phyloP scores from a whole-genome alignment of 2,888 invertebrate genomes.

The Drosophila lutescens region DNA sequence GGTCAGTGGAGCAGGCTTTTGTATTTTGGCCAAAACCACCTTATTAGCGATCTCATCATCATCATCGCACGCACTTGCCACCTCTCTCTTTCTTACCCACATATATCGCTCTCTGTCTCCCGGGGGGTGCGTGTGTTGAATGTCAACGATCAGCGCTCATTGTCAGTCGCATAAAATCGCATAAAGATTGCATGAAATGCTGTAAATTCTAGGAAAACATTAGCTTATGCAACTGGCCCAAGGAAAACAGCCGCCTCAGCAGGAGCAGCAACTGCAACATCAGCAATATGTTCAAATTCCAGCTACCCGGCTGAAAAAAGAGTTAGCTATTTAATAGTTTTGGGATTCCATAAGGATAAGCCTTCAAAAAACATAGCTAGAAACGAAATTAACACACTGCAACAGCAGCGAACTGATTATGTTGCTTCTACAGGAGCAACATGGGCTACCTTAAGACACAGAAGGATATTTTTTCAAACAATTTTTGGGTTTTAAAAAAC shows the following conservation, averaged over 20 bases:
- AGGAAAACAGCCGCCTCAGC: slow-evolving; percentile 57
- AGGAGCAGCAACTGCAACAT: slow-evolving; percentile 1
- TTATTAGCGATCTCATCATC: slow-evolving; percentile 39
- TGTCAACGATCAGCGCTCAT: slow-evolving; percentile 71
- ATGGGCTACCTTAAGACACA: too few relatives aligned
- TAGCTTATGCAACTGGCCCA: slow-evolving; percentile 67
- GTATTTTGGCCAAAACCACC: slow-evolving; percentile 70
- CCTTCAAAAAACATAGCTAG: neutral
- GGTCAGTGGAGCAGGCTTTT: slow-evolving; percentile 64
- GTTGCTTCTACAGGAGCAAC: too few relatives aligned
- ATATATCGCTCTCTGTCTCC: slow-evolving; percentile 1
- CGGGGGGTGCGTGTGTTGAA: slow-evolving; percentile 48
- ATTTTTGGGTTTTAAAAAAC: too few relatives aligned
- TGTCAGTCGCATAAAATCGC: slow-evolving; percentile 67
- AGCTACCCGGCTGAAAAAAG: neutral
- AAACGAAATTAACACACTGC: neutral
- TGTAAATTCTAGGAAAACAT: slow-evolving; percentile 74
- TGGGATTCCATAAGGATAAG: neutral
- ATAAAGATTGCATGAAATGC: slow-evolving; percentile 59
- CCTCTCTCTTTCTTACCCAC: neutral
- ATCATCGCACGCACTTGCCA: slow-evolving; percentile 17
- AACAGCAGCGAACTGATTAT: too few relatives aligned
- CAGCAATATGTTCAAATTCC: neutral
- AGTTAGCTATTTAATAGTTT: neutral
- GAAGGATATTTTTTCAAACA: too few relatives aligned